Evolutionary conservation across 2,113 vertebrate genomes (phyloP).

Genomic region (Oxyruncus cristatus): DNA sequence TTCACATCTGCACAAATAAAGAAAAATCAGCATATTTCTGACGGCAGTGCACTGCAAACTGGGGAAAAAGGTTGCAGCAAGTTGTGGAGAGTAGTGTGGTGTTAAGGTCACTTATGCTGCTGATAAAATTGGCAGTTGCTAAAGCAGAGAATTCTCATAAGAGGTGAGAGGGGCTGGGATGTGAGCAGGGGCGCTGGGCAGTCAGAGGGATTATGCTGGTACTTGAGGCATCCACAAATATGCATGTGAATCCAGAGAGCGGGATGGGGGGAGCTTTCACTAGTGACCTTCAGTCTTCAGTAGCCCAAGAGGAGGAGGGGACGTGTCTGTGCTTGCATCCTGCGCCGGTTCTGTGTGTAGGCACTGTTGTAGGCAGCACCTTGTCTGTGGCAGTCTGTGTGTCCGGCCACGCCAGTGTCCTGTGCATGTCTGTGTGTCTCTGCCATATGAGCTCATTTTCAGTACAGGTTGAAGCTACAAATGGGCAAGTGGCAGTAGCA

Average conservation of each 20-base stretch:
- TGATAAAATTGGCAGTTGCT: background rate
- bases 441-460: background rate
- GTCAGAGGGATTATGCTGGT: background rate
- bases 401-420: background rate
- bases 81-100: background rate
- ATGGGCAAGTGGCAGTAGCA: fast-evolving
- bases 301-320: background rate
- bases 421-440: background rate
- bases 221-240: background rate
- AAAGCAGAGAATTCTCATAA: background rate
- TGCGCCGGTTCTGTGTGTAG: fast-evolving
- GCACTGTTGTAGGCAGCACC: background rate
- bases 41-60: background rate
- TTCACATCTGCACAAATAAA: background rate
- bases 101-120: background rate
- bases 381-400: background rate
- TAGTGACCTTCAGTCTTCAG: background rate
- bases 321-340: background rate
- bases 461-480: background rate
- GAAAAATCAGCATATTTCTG: background rate
- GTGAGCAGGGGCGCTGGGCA: background rate
- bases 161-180: background rate
- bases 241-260: background rate
- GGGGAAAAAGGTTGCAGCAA: background rate
- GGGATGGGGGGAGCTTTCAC: background rate